Evolutionary conservation across 2,113 vertebrate species (phyloP).

Genomic region (Zapus hudsonius): DNA sequence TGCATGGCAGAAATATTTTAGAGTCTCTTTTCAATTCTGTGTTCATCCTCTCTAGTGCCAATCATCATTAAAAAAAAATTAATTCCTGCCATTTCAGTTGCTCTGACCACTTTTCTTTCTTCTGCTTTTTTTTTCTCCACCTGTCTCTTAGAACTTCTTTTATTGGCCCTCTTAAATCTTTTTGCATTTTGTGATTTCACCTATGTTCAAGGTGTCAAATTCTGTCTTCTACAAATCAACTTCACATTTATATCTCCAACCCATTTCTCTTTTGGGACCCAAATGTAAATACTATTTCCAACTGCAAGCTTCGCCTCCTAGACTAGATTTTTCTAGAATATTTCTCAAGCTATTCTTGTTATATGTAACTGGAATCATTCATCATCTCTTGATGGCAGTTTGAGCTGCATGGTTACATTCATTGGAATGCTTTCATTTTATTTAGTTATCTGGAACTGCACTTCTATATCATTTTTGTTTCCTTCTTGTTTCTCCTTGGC

Average conservation of each 20-base stretch:
- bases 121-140: background rate
- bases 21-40: background rate
- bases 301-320: background rate
- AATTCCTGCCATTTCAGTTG: background rate
- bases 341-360: background rate
- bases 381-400: background rate
- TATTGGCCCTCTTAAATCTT: background rate
- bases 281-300: slow-evolving; percentile 22
- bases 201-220: background rate
- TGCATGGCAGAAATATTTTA: background rate
- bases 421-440: background rate
- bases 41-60: background rate
- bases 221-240: background rate
- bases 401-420: background rate
- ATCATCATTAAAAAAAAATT: too few relatives aligned
- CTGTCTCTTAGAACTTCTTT: slow-evolving; percentile 30
- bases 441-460: background rate
- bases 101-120: background rate
- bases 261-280: background rate
- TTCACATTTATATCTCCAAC: background rate
- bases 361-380: background rate
- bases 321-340: slow-evolving; percentile 15
- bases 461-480: background rate
- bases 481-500: background rate
- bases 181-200: background rate